Percentiles rank a stretch among this genome's conserved stretches.
Conservation (phyloP, 2,797 vertebrate genomes). For the Bovichtus variegatus region DNA sequence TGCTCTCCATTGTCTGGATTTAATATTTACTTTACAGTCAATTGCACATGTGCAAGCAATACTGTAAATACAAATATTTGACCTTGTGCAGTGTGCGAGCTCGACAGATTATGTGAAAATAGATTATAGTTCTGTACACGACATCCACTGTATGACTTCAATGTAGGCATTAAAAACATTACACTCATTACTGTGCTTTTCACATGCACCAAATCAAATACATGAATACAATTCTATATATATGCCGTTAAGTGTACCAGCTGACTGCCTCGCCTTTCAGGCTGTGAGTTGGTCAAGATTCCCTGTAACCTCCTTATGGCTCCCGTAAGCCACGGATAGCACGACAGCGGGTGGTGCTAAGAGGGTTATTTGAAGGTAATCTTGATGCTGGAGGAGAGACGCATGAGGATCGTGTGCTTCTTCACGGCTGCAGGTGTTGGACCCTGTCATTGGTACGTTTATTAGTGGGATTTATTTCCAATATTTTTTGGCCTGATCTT, state of each 20-base stretch:
- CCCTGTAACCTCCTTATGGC: conserved; percentile 74
- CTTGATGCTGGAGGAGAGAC: conserved; percentile 63
- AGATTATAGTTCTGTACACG: neutral
- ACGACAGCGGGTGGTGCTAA: conserved; percentile 80
- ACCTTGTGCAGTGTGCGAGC: neutral
- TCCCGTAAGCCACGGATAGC: conserved; percentile 75
- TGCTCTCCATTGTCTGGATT: neutral
- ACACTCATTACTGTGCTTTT: neutral
- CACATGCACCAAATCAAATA: conserved; percentile 1
- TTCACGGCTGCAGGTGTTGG: neutral
- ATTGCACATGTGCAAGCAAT: neutral
- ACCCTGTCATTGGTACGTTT: conserved; percentile 11
- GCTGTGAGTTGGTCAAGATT: conserved; percentile 70
- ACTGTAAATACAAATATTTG: neutral
- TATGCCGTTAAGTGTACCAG: conserved; percentile 48
- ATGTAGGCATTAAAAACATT: neutral
- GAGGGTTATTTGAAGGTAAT: conserved; percentile 81
- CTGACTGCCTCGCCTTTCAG: conserved; percentile 46
- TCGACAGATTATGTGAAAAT: too few relatives aligned
- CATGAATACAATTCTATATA: conserved; percentile 41
- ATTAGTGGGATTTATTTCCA: neutral
- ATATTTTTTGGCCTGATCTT: neutral
- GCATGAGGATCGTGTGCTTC: conserved; percentile 50
- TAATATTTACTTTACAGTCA: neutral
- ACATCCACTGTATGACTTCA: neutral